Base-by-base conservation (phyloP, 2,113 vertebrate genomes). In the Melanostigma gelatinosum region DNA sequence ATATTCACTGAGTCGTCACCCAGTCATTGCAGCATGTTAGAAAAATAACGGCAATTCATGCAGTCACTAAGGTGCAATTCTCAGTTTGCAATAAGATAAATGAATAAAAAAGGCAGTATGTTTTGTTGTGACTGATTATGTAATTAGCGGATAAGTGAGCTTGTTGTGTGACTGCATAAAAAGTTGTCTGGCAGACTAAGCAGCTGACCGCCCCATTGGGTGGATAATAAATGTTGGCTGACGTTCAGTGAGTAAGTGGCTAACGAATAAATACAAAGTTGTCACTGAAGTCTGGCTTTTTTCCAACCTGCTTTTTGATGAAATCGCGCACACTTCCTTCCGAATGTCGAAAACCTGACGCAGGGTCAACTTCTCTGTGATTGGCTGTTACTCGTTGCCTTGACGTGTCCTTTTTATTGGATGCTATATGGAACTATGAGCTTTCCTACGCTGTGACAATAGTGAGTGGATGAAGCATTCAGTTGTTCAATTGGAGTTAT, bases 141-240 rank as follows among this genome's bases (percentile, higher is more conserved):
- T 65, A 68, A 60, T 61, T 20, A 34, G 6, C 54, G 55, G 15
- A 24, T 32, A 16, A 36, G 11, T 48, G 11, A 58, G 67, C 68
- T 73, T 70, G n/a, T 29, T 69, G 2, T 66, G 40, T 48, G 27
- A 79, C 15, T 68, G 55, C 70, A 65, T 78, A 54, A 64, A 69
- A 72, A 38, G 15, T 18, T 75, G 83, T 44, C 48, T 48, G 52
- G 27, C 32, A 40, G 46, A 82, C 34, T 42, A 34, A 16, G 10
- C 10, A 65, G 69, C 24, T n/a, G 12, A 67, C 60, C 13, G 18
- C 76, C n/a, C 4, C 36, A 34, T 7, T 55, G 29, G 12, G 58
- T 61, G 78, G 57, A 71, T 81, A 58, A 83, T 42, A 57, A 77
- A 77, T 24, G 24, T 52, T 70, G 62, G 40, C 65, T 40, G 50